Evolutionary conservation across 2,113 vertebrate species (phyloP).

Genomic region (Suncus etruscus): DNA sequence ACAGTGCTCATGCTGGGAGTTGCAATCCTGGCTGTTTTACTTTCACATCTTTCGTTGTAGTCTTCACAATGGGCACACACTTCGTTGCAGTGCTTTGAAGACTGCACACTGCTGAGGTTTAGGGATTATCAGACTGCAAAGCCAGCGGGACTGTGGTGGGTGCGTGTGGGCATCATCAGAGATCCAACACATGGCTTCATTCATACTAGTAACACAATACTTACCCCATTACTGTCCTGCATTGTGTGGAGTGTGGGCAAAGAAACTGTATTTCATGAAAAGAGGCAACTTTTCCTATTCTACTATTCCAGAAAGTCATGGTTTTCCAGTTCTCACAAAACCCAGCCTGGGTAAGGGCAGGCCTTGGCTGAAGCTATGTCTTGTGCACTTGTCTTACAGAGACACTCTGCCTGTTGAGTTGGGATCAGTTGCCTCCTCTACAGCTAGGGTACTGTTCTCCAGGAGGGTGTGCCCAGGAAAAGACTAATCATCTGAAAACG

Average conservation of each 20-base stretch:
- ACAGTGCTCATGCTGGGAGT: too few species aligned
- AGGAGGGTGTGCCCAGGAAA: conserved; percentile 50
- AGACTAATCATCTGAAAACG: conserved; percentile 63
- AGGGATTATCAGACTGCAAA: too few species aligned
- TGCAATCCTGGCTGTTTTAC: too few species aligned
- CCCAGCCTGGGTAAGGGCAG: neutral
- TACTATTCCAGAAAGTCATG: neutral
- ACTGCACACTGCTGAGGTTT: too few species aligned
- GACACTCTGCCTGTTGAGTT: neutral
- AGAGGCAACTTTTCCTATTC: neutral
- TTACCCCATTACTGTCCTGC: fast-evolving
- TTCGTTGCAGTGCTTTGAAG: too few species aligned
- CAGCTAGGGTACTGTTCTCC: conserved; percentile 29
- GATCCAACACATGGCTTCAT: too few species aligned
- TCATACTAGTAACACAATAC: too few species aligned
- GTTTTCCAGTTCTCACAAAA: neutral
- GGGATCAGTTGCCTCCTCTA: neutral
- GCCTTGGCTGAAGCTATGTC: too few species aligned
- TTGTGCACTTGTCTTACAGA: neutral
- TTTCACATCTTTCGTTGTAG: too few species aligned
- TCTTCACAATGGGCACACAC: too few species aligned
- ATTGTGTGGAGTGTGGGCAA: neutral
- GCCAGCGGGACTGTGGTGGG: too few species aligned
- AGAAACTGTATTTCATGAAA: neutral
- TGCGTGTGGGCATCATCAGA: too few species aligned